Conservation (phyloP, 1,140 invertebrate genomes). For the Onthophagus taurus region DNA sequence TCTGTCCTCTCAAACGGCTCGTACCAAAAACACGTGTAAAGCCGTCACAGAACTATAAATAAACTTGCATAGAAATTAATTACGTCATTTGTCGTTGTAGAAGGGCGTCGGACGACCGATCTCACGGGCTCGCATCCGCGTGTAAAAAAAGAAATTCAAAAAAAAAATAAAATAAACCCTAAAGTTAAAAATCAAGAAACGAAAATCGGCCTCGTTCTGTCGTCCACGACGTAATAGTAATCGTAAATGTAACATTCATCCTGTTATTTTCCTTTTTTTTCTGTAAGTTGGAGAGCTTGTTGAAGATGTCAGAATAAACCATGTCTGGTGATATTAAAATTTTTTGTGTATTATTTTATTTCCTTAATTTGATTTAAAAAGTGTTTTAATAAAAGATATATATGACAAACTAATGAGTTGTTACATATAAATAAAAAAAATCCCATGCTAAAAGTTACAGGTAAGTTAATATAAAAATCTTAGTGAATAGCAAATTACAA, state of each 20-base stretch:
- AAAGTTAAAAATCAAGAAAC: no score
- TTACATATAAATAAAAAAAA: background rate
- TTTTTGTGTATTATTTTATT: conserved; percentile 10
- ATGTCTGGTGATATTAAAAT: conserved; percentile 52
- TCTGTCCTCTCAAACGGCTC: no score
- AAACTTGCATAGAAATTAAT: no score
- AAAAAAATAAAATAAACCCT: no score
- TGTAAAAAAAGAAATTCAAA: background rate
- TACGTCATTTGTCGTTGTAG: background rate
- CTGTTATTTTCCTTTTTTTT: conserved; percentile 15
- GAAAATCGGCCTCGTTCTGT: no score
- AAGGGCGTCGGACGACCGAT: conserved; percentile 2
- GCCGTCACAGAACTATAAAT: no score
- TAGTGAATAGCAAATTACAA: background rate
- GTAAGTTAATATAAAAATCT: background rate
- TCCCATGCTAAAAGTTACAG: background rate
- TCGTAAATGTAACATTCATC: background rate
- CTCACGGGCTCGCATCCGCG: background rate
- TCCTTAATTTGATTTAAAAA: background rate
- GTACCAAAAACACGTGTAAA: no score
- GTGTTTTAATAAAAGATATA: background rate
- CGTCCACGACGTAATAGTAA: background rate
- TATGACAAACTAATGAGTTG: background rate
- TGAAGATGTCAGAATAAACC: conserved; percentile 61
- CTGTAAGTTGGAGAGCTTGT: conserved; percentile 46